Percentiles rank a stretch among this genome's conserved stretches.
Conservation (phyloP, 2,888 invertebrate genomes). For the Synergus laeviventris region DNA sequence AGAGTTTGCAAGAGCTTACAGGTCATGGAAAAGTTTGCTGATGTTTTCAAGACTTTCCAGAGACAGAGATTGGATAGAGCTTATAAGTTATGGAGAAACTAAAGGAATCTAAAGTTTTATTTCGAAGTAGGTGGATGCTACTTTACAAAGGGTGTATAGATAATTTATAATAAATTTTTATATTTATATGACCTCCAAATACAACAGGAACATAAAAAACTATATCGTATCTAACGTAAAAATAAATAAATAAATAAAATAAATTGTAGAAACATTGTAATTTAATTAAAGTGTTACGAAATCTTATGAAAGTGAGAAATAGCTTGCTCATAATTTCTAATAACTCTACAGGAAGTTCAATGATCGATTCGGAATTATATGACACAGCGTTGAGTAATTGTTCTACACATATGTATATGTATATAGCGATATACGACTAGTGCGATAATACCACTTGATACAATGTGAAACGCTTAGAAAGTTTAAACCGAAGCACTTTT, state of each 20-base stretch:
- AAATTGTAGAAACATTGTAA: not conserved
- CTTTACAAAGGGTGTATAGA: not conserved
- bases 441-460: constrained; percentile 54
- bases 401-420: not conserved
- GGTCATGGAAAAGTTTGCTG: constrained; percentile 14
- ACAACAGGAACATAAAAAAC: not conserved
- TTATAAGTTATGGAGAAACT: constrained; percentile 19
- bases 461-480: constrained; percentile 67
- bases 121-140: constrained; percentile 9
- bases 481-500: constrained; percentile 66
- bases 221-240: not conserved
- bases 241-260: not conserved
- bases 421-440: not conserved
- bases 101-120: not conserved
- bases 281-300: not conserved
- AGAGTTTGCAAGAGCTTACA: constrained; percentile 1
- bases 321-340: not conserved
- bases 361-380: not conserved
- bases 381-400: not conserved
- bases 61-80: constrained; percentile 29
- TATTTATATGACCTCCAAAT: not conserved
- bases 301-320: not conserved
- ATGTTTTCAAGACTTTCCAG: constrained; percentile 6
- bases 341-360: not conserved
- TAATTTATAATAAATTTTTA: not conserved